phyloP scores from a whole-genome alignment of 30 jellyfish, hydroid and myxozoan genomes.

The Turritopsis dohrnii region DNA sequence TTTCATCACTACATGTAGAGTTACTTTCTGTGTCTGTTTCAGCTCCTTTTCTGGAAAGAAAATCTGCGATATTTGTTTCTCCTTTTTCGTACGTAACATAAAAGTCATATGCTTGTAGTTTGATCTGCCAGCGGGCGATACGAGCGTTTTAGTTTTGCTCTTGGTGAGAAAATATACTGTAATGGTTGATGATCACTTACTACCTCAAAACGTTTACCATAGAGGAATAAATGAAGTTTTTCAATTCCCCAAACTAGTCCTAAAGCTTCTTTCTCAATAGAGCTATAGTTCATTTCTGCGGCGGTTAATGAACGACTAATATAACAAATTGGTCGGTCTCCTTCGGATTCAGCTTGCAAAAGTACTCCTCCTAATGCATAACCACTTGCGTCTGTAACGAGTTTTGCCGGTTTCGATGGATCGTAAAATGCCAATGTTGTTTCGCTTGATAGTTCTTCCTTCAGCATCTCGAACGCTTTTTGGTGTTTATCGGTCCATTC shows the following conservation, averaged over 20 bases:
- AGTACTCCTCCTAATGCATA: neutral
- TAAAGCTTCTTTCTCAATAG: constrained; percentile 31
- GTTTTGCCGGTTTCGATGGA: neutral
- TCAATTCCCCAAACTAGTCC: constrained; percentile 20
- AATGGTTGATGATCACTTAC: constrained; percentile 5
- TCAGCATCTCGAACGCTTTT: neutral
- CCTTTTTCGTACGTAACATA: neutral
- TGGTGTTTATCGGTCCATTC: neutral
- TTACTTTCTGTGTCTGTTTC: neutral
- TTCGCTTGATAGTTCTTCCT: neutral
- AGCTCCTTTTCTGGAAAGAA: neutral
- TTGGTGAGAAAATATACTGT: neutral
- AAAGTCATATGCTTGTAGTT: neutral
- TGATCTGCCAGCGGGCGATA: neutral
- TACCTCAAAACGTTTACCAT: neutral
- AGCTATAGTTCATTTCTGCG: constrained; percentile 9
- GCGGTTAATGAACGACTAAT: constrained; percentile 18
- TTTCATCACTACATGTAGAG: neutral
- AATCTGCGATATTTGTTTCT: neutral
- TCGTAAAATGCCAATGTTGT: neutral
- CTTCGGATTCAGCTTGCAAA: constrained; percentile 3
- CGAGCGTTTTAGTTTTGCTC: neutral
- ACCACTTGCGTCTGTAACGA: neutral
- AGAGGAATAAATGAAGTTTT: constrained; percentile 15
- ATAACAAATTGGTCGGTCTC: constrained; percentile 16